Conservation (phyloP, 2,888 invertebrate species). For the Heliconius sara region DNA sequence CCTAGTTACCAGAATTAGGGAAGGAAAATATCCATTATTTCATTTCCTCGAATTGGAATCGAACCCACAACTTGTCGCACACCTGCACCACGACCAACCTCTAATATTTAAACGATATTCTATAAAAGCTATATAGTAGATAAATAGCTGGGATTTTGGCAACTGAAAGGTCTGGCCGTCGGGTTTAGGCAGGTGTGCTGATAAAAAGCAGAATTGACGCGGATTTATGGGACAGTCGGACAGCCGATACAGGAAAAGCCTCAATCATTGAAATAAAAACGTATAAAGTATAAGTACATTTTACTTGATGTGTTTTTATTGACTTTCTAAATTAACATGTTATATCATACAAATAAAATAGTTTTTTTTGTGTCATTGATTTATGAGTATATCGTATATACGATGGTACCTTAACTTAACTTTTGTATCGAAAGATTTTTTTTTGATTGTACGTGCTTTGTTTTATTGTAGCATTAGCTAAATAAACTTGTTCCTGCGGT, state of each 20-base stretch:
- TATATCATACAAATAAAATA: background rate
- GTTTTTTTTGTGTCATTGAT: background rate
- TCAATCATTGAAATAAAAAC: constrained; percentile 29
- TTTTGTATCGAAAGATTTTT: too few species aligned
- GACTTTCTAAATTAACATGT: background rate
- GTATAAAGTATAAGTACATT: background rate
- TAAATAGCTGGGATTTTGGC: constrained; percentile 24
- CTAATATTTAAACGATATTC: constrained; percentile 20
- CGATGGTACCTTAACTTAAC: background rate
- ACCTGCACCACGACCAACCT: too few species aligned
- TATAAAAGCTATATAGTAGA: constrained; percentile 13
- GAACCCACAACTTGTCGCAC: background rate
- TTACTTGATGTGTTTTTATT: background rate
- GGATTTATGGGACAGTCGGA: constrained; percentile 35
- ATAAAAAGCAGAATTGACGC: constrained; percentile 34
- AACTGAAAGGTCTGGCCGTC: constrained; percentile 28
- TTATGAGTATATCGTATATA: background rate
- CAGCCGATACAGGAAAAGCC: constrained; percentile 30
- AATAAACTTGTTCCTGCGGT: background rate
- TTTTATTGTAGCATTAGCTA: background rate
- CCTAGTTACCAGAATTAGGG: too few species aligned
- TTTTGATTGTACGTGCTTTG: background rate
- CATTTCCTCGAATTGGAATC: background rate
- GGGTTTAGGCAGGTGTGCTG: constrained; percentile 32
- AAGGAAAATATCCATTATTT: background rate